Percentiles rank a stretch among this genome's conserved stretches.
phyloP scores from a whole-genome alignment of 2,888 invertebrate genomes.

The Taphrorychus bicolor region DNA sequence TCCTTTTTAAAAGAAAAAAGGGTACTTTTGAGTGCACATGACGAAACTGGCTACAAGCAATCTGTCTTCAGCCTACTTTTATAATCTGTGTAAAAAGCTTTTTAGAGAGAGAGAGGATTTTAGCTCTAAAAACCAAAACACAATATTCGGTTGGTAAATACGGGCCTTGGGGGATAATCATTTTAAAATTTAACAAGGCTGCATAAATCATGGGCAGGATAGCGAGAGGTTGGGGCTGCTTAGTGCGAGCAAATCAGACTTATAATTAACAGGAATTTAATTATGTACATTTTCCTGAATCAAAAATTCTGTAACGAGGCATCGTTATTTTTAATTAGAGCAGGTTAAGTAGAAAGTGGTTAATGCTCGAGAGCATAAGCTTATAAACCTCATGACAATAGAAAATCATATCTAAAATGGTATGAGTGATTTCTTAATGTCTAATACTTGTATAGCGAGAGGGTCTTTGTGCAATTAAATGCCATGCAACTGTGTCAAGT shows the following conservation, averaged over 20 bases:
- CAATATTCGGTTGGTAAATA: slow-evolving; percentile 1
- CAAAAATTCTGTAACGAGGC: neutral
- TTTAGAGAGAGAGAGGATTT: too few relatives aligned
- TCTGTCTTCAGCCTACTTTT: too few relatives aligned
- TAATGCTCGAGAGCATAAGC: neutral
- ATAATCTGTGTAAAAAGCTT: too few relatives aligned
- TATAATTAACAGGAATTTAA: slow-evolving; percentile 27
- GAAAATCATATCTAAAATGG: neutral
- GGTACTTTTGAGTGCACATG: neutral
- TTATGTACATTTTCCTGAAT: slow-evolving; percentile 22
- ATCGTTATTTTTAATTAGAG: slow-evolving; percentile 4
- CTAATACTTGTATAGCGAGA: neutral
- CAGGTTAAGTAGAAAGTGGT: neutral
- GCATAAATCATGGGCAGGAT: slow-evolving; percentile 21
- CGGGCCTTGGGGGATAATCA: slow-evolving; percentile 23
- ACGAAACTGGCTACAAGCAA: neutral
- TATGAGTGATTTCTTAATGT: neutral
- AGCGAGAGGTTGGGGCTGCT: slow-evolving; percentile 1
- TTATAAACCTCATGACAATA: neutral
- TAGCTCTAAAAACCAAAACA: slow-evolving; percentile 1
- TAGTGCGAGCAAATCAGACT: slow-evolving; percentile 23
- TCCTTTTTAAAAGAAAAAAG: slow-evolving; percentile 12
- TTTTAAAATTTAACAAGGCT: slow-evolving; percentile 31
- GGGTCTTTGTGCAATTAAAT: neutral
- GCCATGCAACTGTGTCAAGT: neutral